phyloP scores from a whole-genome alignment of 2,888 invertebrate species.

The Hoplodrina ambigua region DNA sequence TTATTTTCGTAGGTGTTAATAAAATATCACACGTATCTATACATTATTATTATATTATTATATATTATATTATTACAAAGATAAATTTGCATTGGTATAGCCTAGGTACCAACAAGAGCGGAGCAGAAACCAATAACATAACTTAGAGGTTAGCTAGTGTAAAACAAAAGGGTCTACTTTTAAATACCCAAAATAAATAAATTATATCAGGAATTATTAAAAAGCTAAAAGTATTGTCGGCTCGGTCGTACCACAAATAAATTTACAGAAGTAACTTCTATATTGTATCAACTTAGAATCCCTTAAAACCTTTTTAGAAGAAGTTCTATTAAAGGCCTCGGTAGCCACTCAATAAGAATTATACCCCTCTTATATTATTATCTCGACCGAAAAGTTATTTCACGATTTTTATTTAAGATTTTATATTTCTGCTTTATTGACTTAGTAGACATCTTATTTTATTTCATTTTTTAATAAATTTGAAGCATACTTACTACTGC shows the following conservation, averaged over 20 bases:
- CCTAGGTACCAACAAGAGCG: too few species aligned
- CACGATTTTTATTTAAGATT: not conserved
- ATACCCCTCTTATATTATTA: constrained; percentile 5
- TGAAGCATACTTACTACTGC: not conserved
- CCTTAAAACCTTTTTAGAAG: constrained; percentile 21
- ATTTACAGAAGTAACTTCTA: constrained; percentile 2
- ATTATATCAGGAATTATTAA: too few species aligned
- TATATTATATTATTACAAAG: too few species aligned
- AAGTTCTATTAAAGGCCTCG: not conserved
- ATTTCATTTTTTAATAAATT: constrained; percentile 14
- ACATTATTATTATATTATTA: too few species aligned
- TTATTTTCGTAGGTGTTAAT: too few species aligned
- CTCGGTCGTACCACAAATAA: not conserved
- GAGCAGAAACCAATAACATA: too few species aligned
- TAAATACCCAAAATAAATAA: too few species aligned
- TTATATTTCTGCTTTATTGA: constrained; percentile 1
- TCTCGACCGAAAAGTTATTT: constrained; percentile 13
- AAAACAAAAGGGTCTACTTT: too few species aligned
- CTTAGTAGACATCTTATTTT: not conserved
- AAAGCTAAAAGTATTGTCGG: not conserved
- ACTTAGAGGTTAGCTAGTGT: too few species aligned
- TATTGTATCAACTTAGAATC: constrained; percentile 5
- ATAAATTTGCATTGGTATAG: too few species aligned
- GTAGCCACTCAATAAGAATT: constrained; percentile 13
- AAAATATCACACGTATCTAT: too few species aligned